Evolutionary conservation across 2,888 invertebrate genomes (phyloP), one percentile per base, ranked within the genome.

Genomic region (Scaptomyza cyrtandrae): DNA sequence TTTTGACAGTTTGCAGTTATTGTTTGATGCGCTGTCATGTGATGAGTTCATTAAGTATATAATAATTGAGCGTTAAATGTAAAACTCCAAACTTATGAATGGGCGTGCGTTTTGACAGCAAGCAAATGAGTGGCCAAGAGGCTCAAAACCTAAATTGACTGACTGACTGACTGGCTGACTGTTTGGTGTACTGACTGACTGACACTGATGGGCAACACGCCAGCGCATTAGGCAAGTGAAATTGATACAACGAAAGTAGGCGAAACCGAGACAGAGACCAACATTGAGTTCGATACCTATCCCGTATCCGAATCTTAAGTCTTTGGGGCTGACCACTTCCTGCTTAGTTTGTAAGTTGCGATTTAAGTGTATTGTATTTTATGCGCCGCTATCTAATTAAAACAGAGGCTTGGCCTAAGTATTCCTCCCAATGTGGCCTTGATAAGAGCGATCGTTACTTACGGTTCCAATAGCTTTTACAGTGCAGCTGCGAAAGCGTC

Each of bases 11-110:
- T 90, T 88, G 86, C 86, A 83, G 88, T 88, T 89, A 79, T 89
- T 78, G 80, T 79, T 85, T 89, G 89, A 84, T 88, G 79, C 60
- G 79, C 86, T 89, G 87, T 86, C 88, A 75, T 84, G 89, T 88
- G 89, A 90, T 88, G 90, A 89, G 86, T 90, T 89, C 84, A 89
- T 89, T 90, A 90, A 80, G 85, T 75, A 75, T 73, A 75, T 83
- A 84, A 82, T 87, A 88, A 89, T 88, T 89, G 84, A 88, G 89
- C 87, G 66, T 78, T 87, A 88, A 86, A 88, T 72, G 87, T 77
- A 62, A 55, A 69, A 62, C 65, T 50, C 39, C 45, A 53, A 44
- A 52, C 73, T 80, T 69, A 76, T 82, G 81, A 88, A 82, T 82
- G 86, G 82, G 82, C 82, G 88, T 86, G 84, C 84, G 62, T 73